Evolutionary conservation across 2,888 invertebrate genomes (phyloP).

Genomic region (Spodoptera littoralis): DNA sequence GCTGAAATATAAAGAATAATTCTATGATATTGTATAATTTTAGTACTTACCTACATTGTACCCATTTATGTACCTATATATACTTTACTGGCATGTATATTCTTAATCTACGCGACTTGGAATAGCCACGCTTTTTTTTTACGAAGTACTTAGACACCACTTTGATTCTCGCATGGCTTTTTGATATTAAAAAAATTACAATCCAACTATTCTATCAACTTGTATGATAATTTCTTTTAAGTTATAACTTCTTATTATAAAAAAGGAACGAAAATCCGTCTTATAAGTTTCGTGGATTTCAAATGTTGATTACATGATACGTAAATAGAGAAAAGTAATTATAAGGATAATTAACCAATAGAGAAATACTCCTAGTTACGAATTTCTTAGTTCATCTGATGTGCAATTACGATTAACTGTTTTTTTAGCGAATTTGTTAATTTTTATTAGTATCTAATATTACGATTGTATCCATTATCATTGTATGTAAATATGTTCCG

Average conservation of each 20-base stretch:
- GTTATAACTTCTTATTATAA: conserved; percentile 48
- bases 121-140: conserved; percentile 81
- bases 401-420: conserved; percentile 77
- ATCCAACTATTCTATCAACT: conserved; percentile 50
- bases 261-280: conserved; percentile 82
- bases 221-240: conserved; percentile 51
- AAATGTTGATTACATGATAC: conserved; percentile 82
- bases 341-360: conserved; percentile 84
- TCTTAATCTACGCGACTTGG: conserved; percentile 78
- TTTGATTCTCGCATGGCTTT: conserved; percentile 83
- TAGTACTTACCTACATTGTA: conserved; percentile 85
- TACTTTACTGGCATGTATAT: conserved; percentile 84
- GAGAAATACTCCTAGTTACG: conserved; percentile 82
- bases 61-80: conserved; percentile 84
- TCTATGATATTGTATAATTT: conserved; percentile 86
- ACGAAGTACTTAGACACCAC: conserved; percentile 61
- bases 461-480: conserved; percentile 71
- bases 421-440: conserved; percentile 85
- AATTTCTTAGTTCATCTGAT: conserved; percentile 79
- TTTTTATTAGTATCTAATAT: conserved; percentile 68
- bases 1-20: conserved; percentile 82
- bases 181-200: conserved; percentile 68
- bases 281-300: conserved; percentile 81
- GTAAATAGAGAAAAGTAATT: conserved; percentile 83
- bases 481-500: conserved; percentile 85